A percentile compares a stretch with the other conserved stretches of the same genome.
These are phyloP conservation scores for Lucilia cuprina DNA, from an alignment of 1,140 invertebrate species.

Conservation along the genomic window DNA sequence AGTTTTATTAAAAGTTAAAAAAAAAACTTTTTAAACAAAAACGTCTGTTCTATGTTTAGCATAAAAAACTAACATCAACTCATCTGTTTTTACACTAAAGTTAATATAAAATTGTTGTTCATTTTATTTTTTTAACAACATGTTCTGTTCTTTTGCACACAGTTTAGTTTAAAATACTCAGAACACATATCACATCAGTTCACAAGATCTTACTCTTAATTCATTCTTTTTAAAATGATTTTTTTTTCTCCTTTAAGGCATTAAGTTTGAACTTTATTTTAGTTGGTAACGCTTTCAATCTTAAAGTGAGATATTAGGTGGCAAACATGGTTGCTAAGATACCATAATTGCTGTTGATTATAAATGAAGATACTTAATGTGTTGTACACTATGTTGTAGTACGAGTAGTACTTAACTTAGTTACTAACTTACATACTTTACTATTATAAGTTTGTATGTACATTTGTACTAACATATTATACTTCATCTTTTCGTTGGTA, in stretches of 20 bases:
- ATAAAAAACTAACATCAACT: neutral
- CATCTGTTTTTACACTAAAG: neutral
- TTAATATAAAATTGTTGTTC: neutral
- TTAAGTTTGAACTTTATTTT: neutral
- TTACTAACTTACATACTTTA: neutral
- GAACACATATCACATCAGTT: neutral
- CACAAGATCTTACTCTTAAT: neutral
- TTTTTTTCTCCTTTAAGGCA: neutral
- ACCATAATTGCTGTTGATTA: constrained; percentile 37
- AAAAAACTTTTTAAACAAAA: no score
- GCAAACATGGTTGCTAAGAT: constrained; percentile 36
- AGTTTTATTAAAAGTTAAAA: no score
- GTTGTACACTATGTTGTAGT: neutral
- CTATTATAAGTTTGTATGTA: neutral
- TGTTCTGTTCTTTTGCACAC: neutral
- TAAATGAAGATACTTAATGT: constrained; percentile 34
- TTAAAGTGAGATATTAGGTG: constrained; percentile 38
- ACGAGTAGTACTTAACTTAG: neutral
- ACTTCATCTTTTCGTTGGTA: neutral
- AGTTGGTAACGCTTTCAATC: constrained; percentile 26
- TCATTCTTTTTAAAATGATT: neutral
- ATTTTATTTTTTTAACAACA: neutral
- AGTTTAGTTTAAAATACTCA: neutral
- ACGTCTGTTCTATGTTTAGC: no score
- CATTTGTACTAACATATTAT: neutral